Evolutionary conservation across 2,797 vertebrate species (phyloP).

Genomic region (Todus mexicanus): DNA sequence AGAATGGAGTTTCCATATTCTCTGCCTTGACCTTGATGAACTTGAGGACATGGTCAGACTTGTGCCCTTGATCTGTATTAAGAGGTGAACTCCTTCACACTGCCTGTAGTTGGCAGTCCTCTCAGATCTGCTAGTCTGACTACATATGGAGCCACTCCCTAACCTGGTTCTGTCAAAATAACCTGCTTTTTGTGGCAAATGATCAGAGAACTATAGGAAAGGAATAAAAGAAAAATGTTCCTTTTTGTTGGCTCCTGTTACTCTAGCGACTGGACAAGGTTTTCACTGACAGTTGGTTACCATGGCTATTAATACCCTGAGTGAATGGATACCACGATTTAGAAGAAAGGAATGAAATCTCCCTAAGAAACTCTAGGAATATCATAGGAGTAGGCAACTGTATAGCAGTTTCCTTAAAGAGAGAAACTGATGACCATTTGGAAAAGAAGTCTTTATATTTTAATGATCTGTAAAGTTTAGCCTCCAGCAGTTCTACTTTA

Average conservation of each 20-base stretch:
- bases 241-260: constrained; percentile 11
- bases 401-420: not conserved
- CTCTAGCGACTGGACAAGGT: not conserved
- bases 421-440: not conserved
- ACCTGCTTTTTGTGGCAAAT: not conserved
- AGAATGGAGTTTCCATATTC: not conserved
- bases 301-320: constrained; percentile 12
- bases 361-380: not conserved
- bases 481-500: not conserved
- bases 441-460: not conserved
- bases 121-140: not conserved
- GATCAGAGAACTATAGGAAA: not conserved
- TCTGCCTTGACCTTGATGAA: not conserved
- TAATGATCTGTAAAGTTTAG: constrained; percentile 31
- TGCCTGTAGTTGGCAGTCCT: not conserved
- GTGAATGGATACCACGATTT: not conserved
- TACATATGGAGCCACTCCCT: not conserved
- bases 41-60: not conserved
- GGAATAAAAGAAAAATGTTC: not conserved
- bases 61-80: not conserved
- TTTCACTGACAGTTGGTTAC: not conserved
- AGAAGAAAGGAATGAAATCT: not conserved
- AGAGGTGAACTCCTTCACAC: not conserved
- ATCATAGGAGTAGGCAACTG: not conserved
- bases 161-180: constrained; percentile 1